These are phyloP conservation scores for Muntiacus reevesi DNA, from an alignment of 2,113 vertebrate species.

Conservation along the genomic window DNA sequence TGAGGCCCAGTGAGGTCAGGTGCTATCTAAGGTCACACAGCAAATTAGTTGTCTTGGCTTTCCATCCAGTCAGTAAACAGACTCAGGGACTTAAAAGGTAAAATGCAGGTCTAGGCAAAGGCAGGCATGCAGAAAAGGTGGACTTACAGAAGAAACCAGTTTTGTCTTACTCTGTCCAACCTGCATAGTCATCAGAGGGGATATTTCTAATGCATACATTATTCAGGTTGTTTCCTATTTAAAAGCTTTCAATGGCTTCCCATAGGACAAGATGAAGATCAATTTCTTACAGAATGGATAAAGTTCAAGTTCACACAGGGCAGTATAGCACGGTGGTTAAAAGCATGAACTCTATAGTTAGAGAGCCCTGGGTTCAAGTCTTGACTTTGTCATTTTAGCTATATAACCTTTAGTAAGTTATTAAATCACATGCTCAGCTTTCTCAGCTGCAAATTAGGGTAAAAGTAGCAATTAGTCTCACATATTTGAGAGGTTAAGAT, in stretches of 20 bases:
- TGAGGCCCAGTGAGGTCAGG: neutral
- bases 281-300: neutral
- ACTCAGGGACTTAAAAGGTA: neutral
- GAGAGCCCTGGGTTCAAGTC: neutral
- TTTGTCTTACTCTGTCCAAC: neutral
- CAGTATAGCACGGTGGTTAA: neutral
- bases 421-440: neutral
- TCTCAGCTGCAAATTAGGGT: neutral
- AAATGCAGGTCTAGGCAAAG: neutral
- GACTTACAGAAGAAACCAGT: neutral
- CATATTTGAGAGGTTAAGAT: neutral
- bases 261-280: neutral
- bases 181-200: neutral
- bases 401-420: neutral
- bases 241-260: neutral
- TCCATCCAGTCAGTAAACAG: neutral
- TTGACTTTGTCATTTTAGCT: neutral
- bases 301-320: neutral
- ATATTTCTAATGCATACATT: neutral
- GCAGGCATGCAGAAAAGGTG: neutral
- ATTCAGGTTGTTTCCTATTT: neutral
- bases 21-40: neutral
- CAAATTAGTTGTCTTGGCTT: neutral
- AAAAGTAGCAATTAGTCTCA: neutral
- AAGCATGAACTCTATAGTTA: neutral